These are phyloP conservation scores for Balaeniceps rex DNA, from an alignment of 2,113 vertebrate genomes.

Conservation along the genomic window DNA sequence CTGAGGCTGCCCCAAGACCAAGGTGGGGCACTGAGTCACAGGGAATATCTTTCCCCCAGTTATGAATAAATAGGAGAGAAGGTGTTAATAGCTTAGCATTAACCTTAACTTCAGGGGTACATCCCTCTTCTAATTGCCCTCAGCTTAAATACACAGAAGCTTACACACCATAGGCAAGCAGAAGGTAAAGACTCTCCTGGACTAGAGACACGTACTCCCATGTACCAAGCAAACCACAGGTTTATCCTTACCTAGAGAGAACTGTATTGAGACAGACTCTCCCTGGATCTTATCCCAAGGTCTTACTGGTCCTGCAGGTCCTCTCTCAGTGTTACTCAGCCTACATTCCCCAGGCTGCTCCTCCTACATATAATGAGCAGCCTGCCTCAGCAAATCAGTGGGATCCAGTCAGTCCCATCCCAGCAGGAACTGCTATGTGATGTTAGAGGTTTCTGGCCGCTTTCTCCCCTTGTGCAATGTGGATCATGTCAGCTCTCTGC, in stretches of 20 bases:
- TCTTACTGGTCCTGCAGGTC: not conserved
- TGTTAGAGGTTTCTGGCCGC: not conserved
- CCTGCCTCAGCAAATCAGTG: not conserved
- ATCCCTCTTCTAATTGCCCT: not conserved
- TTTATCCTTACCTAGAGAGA: not conserved
- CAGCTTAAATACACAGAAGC: not conserved
- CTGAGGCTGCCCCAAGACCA: not conserved
- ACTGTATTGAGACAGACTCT: not conserved
- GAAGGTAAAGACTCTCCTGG: not conserved
- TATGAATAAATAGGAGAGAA: not conserved
- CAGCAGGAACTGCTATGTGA: not conserved
- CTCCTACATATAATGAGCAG: not conserved
- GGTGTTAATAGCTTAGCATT: not conserved
- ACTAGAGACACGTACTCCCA: not conserved
- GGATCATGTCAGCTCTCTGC: not conserved
- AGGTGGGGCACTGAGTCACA: not conserved
- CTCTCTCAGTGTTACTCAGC: not conserved
- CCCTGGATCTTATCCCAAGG: not conserved
- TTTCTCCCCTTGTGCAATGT: not conserved
- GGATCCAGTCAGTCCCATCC: not conserved
- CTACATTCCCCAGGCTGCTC: not conserved
- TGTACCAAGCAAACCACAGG: not conserved
- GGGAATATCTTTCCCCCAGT: not conserved
- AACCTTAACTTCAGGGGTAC: not conserved
- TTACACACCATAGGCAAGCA: not conserved